Conservation (phyloP, 2,797 vertebrate species). For the Gymnoscopelus braueri region DNA sequence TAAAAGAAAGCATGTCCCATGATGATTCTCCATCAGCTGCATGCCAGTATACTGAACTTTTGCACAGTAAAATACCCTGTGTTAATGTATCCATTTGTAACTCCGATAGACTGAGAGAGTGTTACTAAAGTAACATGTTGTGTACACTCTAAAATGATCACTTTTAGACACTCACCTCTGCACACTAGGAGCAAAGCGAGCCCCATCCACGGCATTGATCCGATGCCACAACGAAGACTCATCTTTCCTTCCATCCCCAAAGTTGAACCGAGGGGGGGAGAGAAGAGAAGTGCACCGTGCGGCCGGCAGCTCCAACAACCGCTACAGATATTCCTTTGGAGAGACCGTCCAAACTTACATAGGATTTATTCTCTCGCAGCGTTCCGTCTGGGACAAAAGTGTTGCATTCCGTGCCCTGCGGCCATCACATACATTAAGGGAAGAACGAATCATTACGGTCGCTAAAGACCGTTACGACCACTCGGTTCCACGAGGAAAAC, state of each 20-base stretch:
- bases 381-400: slow-evolving; percentile 50
- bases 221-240: slow-evolving; percentile 61
- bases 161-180: slow-evolving; percentile 71
- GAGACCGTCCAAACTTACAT: slow-evolving; percentile 49
- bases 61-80: too few relatives aligned
- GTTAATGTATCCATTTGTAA: too few relatives aligned
- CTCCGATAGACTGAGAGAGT: too few relatives aligned
- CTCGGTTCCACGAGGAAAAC: not conserved
- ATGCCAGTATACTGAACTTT: too few relatives aligned
- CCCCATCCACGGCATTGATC: slow-evolving; percentile 60
- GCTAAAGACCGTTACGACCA: not conserved
- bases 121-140: too few relatives aligned
- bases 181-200: slow-evolving; percentile 73
- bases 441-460: not conserved
- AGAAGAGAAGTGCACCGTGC: slow-evolving; percentile 4
- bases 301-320: slow-evolving; percentile 2
- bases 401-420: slow-evolving; percentile 47
- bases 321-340: slow-evolving; percentile 47
- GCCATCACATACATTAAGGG: slow-evolving; percentile 45
- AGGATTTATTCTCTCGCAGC: slow-evolving; percentile 52
- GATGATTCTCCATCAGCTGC: too few relatives aligned
- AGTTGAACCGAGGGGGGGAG: slow-evolving; percentile 27
- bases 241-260: slow-evolving; percentile 44
- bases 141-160: too few relatives aligned
- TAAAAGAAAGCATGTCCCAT: too few relatives aligned